Conservation (phyloP, 2,888 invertebrate species). For the Poecilus cupreus region DNA sequence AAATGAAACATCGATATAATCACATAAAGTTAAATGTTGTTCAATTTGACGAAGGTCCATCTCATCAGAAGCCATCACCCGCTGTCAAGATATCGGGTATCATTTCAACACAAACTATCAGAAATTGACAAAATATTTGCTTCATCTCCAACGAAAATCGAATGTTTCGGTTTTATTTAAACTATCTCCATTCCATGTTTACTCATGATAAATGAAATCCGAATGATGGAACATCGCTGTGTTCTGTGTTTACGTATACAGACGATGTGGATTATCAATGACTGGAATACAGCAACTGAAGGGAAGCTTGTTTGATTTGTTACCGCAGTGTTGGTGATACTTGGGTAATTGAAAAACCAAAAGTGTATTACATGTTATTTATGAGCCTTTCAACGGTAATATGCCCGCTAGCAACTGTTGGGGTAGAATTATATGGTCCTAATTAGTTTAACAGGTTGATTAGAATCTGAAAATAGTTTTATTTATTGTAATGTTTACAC, state of each 20-base stretch:
- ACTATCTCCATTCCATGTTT: constrained; percentile 26
- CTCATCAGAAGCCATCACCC: too few species aligned
- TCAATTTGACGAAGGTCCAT: too few species aligned
- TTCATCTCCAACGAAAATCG: not conserved
- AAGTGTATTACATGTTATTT: not conserved
- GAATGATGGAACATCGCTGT: not conserved
- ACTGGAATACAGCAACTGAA: not conserved
- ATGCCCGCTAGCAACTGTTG: too few species aligned
- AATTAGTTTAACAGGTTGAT: too few species aligned
- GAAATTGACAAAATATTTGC: constrained; percentile 24
- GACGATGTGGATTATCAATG: not conserved
- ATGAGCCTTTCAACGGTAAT: not conserved
- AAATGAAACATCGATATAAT: too few species aligned
- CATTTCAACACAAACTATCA: not conserved
- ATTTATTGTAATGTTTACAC: too few species aligned
- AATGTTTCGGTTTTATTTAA: constrained; percentile 24
- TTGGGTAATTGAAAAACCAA: constrained; percentile 9
- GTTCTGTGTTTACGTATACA: not conserved
- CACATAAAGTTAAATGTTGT: too few species aligned
- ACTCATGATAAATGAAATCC: constrained; percentile 22
- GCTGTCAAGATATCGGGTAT: not conserved
- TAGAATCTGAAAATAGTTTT: too few species aligned
- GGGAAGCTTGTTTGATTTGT: too few species aligned
- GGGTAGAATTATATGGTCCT: too few species aligned
- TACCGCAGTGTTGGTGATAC: too few species aligned